Conservation (phyloP, 2,113 vertebrate species). For the Platichthys flesus region DNA sequence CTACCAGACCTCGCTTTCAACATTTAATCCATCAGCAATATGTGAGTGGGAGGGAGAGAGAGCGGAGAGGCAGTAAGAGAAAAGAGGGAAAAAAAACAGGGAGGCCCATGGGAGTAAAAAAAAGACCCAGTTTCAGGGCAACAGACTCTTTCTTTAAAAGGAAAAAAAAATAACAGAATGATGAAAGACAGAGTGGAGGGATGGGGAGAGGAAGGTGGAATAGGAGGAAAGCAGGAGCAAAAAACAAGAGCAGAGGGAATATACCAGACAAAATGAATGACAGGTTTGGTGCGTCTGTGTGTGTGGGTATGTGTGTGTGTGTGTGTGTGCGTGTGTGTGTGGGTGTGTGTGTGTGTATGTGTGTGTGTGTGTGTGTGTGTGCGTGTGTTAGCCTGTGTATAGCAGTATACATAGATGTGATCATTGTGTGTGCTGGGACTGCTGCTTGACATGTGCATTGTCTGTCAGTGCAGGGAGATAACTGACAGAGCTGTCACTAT, state of each 20-base stretch:
- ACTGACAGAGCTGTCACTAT: slow-evolving; percentile 53
- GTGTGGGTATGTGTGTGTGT: slow-evolving; percentile 22
- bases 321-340: background rate
- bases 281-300: slow-evolving; percentile 44
- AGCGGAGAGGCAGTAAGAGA: slow-evolving; percentile 36
- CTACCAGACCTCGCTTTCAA: slow-evolving; percentile 48
- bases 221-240: slow-evolving; percentile 27
- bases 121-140: slow-evolving; percentile 18
- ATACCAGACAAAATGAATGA: slow-evolving; percentile 60
- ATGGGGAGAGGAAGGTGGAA: slow-evolving; percentile 39
- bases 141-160: slow-evolving; percentile 67
- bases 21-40: slow-evolving; percentile 64
- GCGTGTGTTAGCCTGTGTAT: slow-evolving; percentile 6
- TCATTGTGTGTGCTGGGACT: slow-evolving; percentile 41
- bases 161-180: slow-evolving; percentile 68
- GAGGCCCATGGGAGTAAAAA: slow-evolving; percentile 48
- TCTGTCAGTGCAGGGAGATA: slow-evolving; percentile 57
- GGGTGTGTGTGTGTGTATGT: slow-evolving; percentile 19
- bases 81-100: background rate
- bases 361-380: slow-evolving; percentile 18
- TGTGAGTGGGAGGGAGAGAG: slow-evolving; percentile 55
- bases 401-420: slow-evolving; percentile 27
- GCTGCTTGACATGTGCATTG: slow-evolving; percentile 55
- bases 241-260: slow-evolving; percentile 55
- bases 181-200: slow-evolving; percentile 60